Evolutionary conservation across 2,797 vertebrate genomes (phyloP).

Genomic region (Lagorchestes hirsutus): DNA sequence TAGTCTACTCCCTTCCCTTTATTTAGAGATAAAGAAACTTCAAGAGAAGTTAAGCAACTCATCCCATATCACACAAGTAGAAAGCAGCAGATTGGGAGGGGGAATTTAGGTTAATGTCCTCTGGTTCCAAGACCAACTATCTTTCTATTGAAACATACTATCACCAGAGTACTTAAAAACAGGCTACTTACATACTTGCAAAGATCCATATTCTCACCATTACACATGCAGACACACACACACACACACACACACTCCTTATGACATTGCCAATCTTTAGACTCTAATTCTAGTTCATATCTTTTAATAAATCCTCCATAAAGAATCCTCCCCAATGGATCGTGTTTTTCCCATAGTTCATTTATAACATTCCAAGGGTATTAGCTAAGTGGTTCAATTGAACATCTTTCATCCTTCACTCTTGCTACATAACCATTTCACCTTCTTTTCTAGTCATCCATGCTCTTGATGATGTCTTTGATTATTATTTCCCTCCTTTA

Average conservation of each 20-base stretch:
- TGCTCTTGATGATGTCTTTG: background rate
- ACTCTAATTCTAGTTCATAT: background rate
- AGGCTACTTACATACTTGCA: background rate
- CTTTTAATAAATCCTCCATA: background rate
- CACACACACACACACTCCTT: no score
- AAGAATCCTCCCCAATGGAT: background rate
- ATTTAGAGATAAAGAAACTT: background rate
- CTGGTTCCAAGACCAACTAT: background rate
- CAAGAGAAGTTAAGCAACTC: background rate
- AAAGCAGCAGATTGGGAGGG: background rate
- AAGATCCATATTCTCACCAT: background rate
- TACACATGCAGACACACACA: no score
- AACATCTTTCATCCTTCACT: background rate
- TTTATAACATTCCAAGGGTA: background rate
- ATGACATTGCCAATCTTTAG: background rate
- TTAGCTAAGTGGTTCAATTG: background rate
- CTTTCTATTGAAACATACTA: background rate
- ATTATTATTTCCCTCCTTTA: background rate
- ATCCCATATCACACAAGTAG: background rate
- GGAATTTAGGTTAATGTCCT: background rate
- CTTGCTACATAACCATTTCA: background rate
- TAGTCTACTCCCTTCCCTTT: background rate
- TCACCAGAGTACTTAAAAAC: background rate
- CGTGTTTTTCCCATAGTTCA: background rate
- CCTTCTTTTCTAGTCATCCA: background rate